These are phyloP conservation scores for Cariama cristata DNA, from an alignment of 2,113 vertebrate genomes.

Conservation along the genomic window DNA sequence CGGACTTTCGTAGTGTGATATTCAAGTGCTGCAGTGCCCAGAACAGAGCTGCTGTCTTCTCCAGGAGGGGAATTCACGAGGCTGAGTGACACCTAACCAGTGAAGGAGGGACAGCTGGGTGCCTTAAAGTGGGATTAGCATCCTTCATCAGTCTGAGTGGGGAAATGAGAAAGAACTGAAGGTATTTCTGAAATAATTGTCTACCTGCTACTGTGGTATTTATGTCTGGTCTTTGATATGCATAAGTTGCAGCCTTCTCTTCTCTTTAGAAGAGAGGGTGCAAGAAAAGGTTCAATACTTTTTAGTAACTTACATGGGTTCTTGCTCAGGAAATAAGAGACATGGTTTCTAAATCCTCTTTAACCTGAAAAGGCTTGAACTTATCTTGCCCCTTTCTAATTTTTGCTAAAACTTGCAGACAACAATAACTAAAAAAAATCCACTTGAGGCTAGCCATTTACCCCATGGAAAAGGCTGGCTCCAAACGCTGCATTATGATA, in stretches of 20 bases:
- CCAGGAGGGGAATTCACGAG: background rate
- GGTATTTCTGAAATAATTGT: background rate
- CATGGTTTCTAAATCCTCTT: background rate
- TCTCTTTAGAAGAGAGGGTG: background rate
- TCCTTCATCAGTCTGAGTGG: background rate
- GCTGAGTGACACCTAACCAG: background rate
- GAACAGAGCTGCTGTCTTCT: background rate
- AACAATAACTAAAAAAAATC: background rate
- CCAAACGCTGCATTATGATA: background rate
- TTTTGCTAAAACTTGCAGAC: background rate
- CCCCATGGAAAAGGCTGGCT: background rate
- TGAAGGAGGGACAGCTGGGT: background rate
- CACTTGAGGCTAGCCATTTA: fast-evolving
- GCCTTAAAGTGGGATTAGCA: background rate
- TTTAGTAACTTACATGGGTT: background rate
- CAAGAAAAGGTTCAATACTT: background rate
- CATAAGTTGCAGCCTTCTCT: background rate
- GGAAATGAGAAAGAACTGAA: background rate
- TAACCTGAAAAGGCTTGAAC: background rate
- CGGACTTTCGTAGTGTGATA: background rate
- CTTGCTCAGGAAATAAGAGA: background rate
- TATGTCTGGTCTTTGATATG: background rate
- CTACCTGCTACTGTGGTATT: background rate
- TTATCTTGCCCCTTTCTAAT: background rate
- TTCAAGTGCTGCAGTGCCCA: background rate